Evolutionary conservation across 1,140 invertebrate genomes (phyloP).

Genomic region (Drosophila azteca): DNA sequence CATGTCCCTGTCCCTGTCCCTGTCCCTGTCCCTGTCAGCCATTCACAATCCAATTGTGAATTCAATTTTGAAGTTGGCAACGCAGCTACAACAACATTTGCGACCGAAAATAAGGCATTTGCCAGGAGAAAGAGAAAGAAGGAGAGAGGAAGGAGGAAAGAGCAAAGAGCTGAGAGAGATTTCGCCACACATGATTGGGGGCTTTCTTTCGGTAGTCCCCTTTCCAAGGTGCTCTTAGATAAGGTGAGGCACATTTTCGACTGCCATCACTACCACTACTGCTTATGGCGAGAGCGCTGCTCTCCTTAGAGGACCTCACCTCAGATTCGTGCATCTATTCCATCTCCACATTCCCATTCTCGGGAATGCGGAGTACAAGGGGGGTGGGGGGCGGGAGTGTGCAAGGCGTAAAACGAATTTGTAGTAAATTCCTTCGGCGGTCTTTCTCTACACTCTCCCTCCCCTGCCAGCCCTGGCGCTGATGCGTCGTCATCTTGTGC

Average conservation of each 20-base stretch:
- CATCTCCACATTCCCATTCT: too few relatives aligned
- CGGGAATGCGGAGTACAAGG: too few relatives aligned
- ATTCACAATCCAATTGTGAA: slow-evolving; percentile 72
- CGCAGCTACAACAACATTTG: slow-evolving; percentile 52
- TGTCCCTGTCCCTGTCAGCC: slow-evolving; percentile 36
- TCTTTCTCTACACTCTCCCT: not conserved
- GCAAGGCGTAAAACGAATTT: slow-evolving; percentile 70
- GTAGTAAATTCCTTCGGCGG: slow-evolving; percentile 62
- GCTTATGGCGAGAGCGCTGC: too few relatives aligned
- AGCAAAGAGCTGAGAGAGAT: not conserved
- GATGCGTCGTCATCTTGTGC: slow-evolving; percentile 63
- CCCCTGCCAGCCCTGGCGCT: slow-evolving; percentile 8
- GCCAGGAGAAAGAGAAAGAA: not conserved
- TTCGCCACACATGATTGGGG: slow-evolving; percentile 33
- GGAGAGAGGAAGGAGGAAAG: too few relatives aligned
- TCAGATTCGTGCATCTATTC: too few relatives aligned
- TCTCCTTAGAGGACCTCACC: too few relatives aligned
- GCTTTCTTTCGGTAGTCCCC: not conserved
- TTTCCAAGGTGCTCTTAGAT: too few relatives aligned
- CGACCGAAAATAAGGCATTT: slow-evolving; percentile 60
- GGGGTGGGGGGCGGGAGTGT: not conserved
- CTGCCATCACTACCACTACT: too few relatives aligned
- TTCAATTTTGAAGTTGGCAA: slow-evolving; percentile 75
- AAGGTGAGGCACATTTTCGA: too few relatives aligned
- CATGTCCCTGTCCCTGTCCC: slow-evolving; percentile 17